phyloP scores from a whole-genome alignment of 2,797 vertebrate species.

The Spea hammondii region DNA sequence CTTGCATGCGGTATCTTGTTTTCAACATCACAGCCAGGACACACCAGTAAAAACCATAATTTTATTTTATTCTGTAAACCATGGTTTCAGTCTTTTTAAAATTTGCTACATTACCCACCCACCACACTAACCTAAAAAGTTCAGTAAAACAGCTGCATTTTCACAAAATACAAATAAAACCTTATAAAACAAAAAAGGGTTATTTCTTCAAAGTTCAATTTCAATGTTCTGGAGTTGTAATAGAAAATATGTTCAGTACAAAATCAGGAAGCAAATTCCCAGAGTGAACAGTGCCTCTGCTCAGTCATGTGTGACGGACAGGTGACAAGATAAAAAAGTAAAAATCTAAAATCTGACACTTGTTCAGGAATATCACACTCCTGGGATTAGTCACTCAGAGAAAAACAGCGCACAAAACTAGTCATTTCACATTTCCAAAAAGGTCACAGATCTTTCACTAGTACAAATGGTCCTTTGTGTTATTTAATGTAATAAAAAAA shows the following conservation, averaged over 20 bases:
- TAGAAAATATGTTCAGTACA: constrained; percentile 62
- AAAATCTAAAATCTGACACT: constrained; percentile 1
- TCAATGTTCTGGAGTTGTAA: constrained; percentile 11
- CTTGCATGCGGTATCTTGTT: too few species aligned
- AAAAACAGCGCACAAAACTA: constrained; percentile 54
- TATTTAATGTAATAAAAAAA: constrained; percentile 59
- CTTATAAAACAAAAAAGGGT: constrained; percentile 33
- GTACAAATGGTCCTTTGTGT: constrained; percentile 58
- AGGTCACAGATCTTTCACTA: constrained; percentile 57
- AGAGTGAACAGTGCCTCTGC: constrained; percentile 64
- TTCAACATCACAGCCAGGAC: not conserved
- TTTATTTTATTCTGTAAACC: constrained; percentile 52
- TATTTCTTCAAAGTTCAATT: constrained; percentile 37
- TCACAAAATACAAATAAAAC: constrained; percentile 31
- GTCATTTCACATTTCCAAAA: constrained; percentile 60
- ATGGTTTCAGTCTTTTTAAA: constrained; percentile 55
- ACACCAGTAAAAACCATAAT: constrained; percentile 8
- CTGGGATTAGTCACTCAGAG: constrained; percentile 38
- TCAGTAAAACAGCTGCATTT: not conserved
- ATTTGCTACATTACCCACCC: constrained; percentile 27
- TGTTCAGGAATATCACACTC: constrained; percentile 58
- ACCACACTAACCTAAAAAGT: constrained; percentile 25
- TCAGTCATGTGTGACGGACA: constrained; percentile 59
- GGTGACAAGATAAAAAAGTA: constrained; percentile 54
- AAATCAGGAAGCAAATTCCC: constrained; percentile 58